Evolutionary conservation across 2,113 vertebrate species (phyloP).

Genomic region (Tenrec ecaudatus): DNA sequence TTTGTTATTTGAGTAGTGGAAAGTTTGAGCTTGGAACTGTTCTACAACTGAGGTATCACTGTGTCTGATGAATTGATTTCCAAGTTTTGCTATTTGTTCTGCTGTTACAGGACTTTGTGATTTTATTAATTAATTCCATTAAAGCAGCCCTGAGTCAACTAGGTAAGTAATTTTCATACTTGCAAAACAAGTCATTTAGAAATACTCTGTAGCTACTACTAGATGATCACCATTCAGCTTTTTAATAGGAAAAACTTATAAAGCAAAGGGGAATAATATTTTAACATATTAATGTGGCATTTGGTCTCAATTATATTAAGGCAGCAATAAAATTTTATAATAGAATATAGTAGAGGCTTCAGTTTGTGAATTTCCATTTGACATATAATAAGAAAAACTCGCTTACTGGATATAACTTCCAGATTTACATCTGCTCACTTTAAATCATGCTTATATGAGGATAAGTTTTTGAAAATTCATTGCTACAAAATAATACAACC

Average conservation of each 20-base stretch:
- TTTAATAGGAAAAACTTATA: conserved; percentile 73
- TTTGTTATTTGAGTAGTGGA: too few relatives aligned
- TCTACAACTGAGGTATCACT: too few relatives aligned
- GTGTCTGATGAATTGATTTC: neutral
- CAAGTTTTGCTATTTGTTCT: neutral
- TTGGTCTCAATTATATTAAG: conserved; percentile 80
- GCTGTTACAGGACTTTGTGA: neutral
- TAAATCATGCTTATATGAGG: conserved; percentile 47
- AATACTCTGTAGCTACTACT: conserved; percentile 59
- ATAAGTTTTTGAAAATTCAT: too few relatives aligned
- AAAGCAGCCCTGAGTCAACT: neutral
- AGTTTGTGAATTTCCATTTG: conserved; percentile 78
- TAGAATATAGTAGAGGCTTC: conserved; percentile 74
- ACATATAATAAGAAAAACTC: conserved; percentile 77
- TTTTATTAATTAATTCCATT: neutral
- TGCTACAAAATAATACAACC: too few relatives aligned
- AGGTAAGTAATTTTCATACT: conserved; percentile 24
- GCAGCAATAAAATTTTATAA: conserved; percentile 78
- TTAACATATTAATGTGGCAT: conserved; percentile 79
- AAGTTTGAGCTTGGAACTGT: too few relatives aligned
- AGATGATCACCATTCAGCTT: conserved; percentile 67
- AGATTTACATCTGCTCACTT: conserved; percentile 61
- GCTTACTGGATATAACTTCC: conserved; percentile 61
- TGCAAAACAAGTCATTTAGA: conserved; percentile 1
- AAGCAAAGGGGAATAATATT: conserved; percentile 80